A percentile compares a stretch with the other conserved stretches of the same genome.
Evolutionary conservation across 1,140 invertebrate genomes (phyloP).

Genomic region (Caerostris extrusa): DNA sequence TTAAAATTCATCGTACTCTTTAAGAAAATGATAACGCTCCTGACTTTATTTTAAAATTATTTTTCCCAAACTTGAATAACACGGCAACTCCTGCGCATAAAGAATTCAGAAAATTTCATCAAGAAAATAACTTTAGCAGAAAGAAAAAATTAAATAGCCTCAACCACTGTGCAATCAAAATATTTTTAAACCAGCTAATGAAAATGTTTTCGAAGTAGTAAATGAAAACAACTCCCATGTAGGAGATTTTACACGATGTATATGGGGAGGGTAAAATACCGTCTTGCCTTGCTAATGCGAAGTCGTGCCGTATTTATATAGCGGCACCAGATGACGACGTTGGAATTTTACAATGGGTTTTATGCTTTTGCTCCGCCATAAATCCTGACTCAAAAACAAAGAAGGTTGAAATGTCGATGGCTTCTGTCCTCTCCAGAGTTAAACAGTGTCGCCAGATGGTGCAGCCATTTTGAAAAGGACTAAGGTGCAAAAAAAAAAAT

Average conservation of each 20-base stretch:
- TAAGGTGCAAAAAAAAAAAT: slow-evolving; percentile 18
- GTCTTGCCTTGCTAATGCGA: slow-evolving; percentile 38
- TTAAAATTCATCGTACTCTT: not conserved
- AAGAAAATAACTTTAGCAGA: not conserved
- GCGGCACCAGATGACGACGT: slow-evolving; percentile 12
- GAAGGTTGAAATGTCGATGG: slow-evolving; percentile 18
- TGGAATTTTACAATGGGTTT: slow-evolving; percentile 51
- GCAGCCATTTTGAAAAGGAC: not conserved
- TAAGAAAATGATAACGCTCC: not conserved
- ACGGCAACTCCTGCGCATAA: not conserved
- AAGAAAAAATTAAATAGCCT: not conserved
- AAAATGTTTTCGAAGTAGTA: slow-evolving; percentile 34
- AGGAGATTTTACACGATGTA: slow-evolving; percentile 35
- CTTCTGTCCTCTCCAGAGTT: not conserved
- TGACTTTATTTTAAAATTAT: not conserved
- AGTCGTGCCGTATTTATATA: slow-evolving; percentile 32
- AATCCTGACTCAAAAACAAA: slow-evolving; percentile 35
- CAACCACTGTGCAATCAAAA: slow-evolving; percentile 4
- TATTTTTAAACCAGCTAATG: slow-evolving; percentile 41
- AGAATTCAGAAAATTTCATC: not conserved
- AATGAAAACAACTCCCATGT: slow-evolving; percentile 1
- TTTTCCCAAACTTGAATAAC: not conserved
- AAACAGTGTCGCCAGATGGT: slow-evolving; percentile 35
- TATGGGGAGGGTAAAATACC: not conserved
- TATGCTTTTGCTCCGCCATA: slow-evolving; percentile 40